Evolutionary conservation across 2,888 invertebrate genomes (phyloP).

Genomic region (Microplitis manilae): DNA sequence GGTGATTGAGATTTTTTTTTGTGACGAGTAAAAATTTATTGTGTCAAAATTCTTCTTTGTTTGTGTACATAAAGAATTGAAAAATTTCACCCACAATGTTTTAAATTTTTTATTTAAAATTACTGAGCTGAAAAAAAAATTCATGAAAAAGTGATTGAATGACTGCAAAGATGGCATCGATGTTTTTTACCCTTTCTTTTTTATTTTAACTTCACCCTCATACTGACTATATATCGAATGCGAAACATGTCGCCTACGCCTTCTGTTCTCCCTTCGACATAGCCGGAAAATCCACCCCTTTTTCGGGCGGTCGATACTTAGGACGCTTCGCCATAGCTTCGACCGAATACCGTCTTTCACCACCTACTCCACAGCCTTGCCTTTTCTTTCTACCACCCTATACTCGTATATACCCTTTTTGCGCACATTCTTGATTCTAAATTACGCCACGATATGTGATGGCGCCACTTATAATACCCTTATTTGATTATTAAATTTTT

Average conservation of each 20-base stretch:
- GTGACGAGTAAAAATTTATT: too few relatives aligned
- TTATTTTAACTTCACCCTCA: conserved; percentile 9
- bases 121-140: not conserved
- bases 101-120: not conserved
- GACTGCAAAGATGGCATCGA: conserved; percentile 33
- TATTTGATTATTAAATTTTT: conserved; percentile 44
- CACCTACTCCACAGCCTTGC: conserved; percentile 51
- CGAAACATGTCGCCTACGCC: conserved; percentile 42
- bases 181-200: conserved; percentile 20
- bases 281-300: conserved; percentile 68
- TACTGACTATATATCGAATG: conserved; percentile 36
- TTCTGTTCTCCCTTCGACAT: conserved; percentile 39
- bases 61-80: too few relatives aligned
- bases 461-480: conserved; percentile 64
- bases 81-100: not conserved
- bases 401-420: not conserved
- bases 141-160: not conserved
- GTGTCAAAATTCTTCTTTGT: too few relatives aligned
- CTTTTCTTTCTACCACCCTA: conserved; percentile 54
- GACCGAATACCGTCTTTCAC: conserved; percentile 54
- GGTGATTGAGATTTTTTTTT: too few relatives aligned
- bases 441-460: conserved; percentile 52
- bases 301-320: conserved; percentile 68
- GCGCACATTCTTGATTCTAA: conserved; percentile 17
- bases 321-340: conserved; percentile 54